These are phyloP conservation scores for Acrocephalus scirpaceus DNA, from an alignment of 2,797 vertebrate genomes.

Conservation along the genomic window DNA sequence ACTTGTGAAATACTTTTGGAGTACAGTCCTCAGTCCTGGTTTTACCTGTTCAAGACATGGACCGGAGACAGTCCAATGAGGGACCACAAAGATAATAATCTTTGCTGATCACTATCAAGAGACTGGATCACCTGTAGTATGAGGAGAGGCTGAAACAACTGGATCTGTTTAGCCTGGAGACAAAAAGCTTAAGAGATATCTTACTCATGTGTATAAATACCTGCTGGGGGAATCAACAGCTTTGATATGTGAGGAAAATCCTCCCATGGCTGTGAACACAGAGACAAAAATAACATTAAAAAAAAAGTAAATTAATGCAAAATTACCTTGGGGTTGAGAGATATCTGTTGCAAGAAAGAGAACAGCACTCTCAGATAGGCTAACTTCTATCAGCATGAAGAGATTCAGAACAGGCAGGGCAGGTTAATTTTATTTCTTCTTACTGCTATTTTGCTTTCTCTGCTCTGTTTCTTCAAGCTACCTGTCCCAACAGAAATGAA, in stretches of 20 bases:
- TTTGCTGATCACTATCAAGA: neutral
- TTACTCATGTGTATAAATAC: neutral
- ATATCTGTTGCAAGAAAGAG: neutral
- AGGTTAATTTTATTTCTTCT: neutral
- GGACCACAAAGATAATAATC: neutral
- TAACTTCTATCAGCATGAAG: neutral
- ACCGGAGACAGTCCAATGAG: neutral
- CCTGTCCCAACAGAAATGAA: neutral
- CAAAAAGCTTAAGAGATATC: neutral
- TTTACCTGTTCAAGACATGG: neutral
- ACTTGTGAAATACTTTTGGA: neutral
- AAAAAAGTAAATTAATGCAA: neutral
- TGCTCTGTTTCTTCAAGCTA: neutral
- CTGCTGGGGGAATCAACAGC: accelerated
- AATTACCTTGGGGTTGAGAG: neutral
- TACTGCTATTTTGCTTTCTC: neutral
- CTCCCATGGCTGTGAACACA: neutral
- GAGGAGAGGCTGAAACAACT: neutral
- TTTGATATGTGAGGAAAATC: neutral
- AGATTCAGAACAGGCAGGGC: neutral
- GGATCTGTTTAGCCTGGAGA: neutral
- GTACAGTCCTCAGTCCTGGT: neutral
- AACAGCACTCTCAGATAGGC: neutral
- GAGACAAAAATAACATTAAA: neutral
- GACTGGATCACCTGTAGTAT: neutral